phyloP scores from a whole-genome alignment of 2,888 invertebrate species.

The Hemistola chrysoprasaria region DNA sequence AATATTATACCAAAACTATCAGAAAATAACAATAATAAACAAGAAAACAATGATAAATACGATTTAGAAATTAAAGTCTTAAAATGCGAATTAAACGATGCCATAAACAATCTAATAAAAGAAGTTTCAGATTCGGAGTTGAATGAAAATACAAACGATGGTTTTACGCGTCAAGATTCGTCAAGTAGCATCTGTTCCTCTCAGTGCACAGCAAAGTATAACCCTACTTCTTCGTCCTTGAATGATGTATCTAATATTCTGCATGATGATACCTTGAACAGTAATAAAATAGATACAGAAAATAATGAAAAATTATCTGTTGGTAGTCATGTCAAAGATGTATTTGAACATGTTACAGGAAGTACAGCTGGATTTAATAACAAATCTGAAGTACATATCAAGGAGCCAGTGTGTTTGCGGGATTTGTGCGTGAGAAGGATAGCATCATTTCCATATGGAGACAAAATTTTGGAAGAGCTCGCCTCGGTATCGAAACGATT shows the following conservation, averaged over 20 bases:
- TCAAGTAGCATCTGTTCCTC: slow-evolving; percentile 85
- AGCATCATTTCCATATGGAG: slow-evolving; percentile 86
- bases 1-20: slow-evolving; percentile 1
- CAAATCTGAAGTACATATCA: slow-evolving; percentile 19
- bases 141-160: slow-evolving; percentile 50
- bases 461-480: slow-evolving; percentile 85
- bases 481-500: slow-evolving; percentile 84
- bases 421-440: slow-evolving; percentile 86
- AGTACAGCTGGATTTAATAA: slow-evolving; percentile 34
- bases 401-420: slow-evolving; percentile 77
- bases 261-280: slow-evolving; percentile 64
- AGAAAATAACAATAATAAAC: slow-evolving; percentile 3
- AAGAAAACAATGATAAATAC: slow-evolving; percentile 38
- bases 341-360: slow-evolving; percentile 67
- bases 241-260: slow-evolving; percentile 82
- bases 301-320: slow-evolving; percentile 31
- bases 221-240: slow-evolving; percentile 82
- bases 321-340: slow-evolving; percentile 67
- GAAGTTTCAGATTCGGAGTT: slow-evolving; percentile 68
- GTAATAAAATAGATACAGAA: slow-evolving; percentile 36
- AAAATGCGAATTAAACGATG: slow-evolving; percentile 73
- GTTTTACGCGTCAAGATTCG: slow-evolving; percentile 79
- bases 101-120: slow-evolving; percentile 71
- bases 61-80: slow-evolving; percentile 69
- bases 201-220: slow-evolving; percentile 87